Percentiles rank a stretch among this genome's conserved stretches.
Evolutionary conservation across 2,797 vertebrate genomes (phyloP).

Genomic region (Notolabrus celidotus): DNA sequence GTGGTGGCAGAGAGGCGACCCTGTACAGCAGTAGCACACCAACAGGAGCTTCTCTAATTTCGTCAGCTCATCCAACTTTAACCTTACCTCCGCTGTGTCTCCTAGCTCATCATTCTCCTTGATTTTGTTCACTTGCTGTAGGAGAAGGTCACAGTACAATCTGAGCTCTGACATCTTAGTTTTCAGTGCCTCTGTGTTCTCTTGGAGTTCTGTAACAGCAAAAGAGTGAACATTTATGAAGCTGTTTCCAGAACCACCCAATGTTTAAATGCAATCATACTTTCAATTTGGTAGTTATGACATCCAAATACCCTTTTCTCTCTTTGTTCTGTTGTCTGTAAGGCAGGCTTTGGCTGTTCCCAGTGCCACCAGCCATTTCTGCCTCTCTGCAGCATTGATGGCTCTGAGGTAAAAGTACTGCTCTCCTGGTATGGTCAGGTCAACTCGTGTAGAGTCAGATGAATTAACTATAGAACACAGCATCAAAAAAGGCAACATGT

Average conservation of each 20-base stretch:
- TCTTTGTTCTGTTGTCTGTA: constrained; percentile 95
- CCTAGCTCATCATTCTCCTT: constrained; percentile 85
- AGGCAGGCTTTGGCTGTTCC: constrained; percentile 98
- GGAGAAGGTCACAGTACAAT: constrained; percentile 98
- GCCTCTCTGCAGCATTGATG: constrained; percentile 95
- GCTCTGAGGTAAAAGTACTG: constrained; percentile 98
- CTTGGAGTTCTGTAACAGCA: constrained; percentile 90
- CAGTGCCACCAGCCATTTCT: constrained; percentile 97
- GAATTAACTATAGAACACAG: constrained; percentile 89
- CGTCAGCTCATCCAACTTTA: constrained; percentile 37
- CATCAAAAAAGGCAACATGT: neutral
- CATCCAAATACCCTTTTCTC: constrained; percentile 91
- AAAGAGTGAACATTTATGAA: neutral
- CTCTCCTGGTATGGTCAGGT: constrained; percentile 97
- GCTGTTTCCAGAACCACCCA: neutral
- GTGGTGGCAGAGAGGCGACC: neutral
- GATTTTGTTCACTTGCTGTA: constrained; percentile 97
- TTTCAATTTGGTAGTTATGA: neutral
- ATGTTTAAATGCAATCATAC: neutral
- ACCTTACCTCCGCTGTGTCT: constrained; percentile 73
- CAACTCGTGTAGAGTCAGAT: constrained; percentile 94
- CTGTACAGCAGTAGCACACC: constrained; percentile 26
- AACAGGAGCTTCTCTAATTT: constrained; percentile 65
- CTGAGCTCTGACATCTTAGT: constrained; percentile 98
- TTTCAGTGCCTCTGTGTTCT: constrained; percentile 95